Percentiles rank a stretch among this genome's conserved stretches.
phyloP scores from a whole-genome alignment of 2,113 vertebrate species.

The Oxyruncus cristatus region DNA sequence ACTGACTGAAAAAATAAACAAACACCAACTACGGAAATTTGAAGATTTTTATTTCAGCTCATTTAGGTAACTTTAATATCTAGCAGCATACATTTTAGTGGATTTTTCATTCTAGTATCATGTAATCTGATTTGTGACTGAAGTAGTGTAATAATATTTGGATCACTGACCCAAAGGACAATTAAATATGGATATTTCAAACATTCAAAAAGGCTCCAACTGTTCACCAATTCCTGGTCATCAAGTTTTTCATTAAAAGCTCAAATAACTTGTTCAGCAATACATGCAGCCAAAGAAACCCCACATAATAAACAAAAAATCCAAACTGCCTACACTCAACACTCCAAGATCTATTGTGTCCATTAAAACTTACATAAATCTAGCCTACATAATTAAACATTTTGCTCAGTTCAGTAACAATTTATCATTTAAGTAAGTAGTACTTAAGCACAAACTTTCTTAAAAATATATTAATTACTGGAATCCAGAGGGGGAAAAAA shows the following conservation, averaged over 20 bases:
- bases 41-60: not conserved
- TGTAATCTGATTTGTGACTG: not conserved
- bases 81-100: not conserved
- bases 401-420: not conserved
- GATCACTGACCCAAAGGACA: not conserved
- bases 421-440: not conserved
- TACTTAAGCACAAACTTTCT: not conserved
- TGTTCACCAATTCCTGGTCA: not conserved
- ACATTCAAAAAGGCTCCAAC: not conserved
- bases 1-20: not conserved
- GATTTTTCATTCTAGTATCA: not conserved
- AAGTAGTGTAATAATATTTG: not conserved
- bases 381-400: not conserved
- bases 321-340: accelerated
- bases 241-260: not conserved
- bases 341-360: not conserved
- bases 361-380: not conserved
- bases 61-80: not conserved
- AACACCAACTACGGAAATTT: not conserved
- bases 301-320: not conserved
- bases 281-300: not conserved
- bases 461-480: not conserved
- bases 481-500: not conserved
- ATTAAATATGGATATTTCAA: not conserved
- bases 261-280: not conserved